A percentile compares a stretch with the other conserved stretches of the same genome.
Conservation (phyloP, 2,113 vertebrate genomes). For the Pollimyrus isidori region DNA sequence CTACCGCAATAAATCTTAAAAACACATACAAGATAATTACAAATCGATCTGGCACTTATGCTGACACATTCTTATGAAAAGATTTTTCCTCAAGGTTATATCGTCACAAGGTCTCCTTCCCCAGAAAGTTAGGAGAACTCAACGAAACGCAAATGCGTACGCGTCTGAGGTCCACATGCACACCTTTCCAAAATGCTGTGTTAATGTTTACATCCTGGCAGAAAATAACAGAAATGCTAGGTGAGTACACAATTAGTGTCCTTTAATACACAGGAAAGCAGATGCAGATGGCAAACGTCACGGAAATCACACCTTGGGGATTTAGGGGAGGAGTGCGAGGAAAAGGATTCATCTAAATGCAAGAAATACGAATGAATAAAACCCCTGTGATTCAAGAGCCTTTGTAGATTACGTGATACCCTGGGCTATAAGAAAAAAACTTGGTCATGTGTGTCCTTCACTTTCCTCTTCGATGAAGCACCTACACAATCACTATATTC, state of each 20-base stretch:
- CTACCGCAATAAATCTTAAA: not conserved
- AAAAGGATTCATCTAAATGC: conserved; percentile 5
- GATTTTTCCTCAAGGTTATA: not conserved
- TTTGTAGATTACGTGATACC: conserved; percentile 5
- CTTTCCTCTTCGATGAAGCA: not conserved
- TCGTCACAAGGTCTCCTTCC: not conserved
- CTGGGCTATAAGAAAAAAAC: not conserved
- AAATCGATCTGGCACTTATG: not conserved
- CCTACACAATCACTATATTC: conserved; percentile 7
- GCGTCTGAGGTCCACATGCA: not conserved
- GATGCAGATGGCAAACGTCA: not conserved
- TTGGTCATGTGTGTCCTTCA: not conserved
- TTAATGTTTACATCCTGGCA: not conserved
- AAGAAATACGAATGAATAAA: conserved; percentile 10
- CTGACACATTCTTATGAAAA: not conserved
- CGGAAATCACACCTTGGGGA: conserved; percentile 9
- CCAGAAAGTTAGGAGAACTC: not conserved
- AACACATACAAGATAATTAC: not conserved
- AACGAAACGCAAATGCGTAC: not conserved
- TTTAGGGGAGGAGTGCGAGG: not conserved
- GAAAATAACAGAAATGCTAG: not conserved
- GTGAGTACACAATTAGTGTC: not conserved
- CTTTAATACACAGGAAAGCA: not conserved
- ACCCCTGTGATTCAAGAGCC: not conserved
- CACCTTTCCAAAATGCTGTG: not conserved